Conservation (phyloP, 2,888 invertebrate species). For the Coenonympha glycerion region DNA sequence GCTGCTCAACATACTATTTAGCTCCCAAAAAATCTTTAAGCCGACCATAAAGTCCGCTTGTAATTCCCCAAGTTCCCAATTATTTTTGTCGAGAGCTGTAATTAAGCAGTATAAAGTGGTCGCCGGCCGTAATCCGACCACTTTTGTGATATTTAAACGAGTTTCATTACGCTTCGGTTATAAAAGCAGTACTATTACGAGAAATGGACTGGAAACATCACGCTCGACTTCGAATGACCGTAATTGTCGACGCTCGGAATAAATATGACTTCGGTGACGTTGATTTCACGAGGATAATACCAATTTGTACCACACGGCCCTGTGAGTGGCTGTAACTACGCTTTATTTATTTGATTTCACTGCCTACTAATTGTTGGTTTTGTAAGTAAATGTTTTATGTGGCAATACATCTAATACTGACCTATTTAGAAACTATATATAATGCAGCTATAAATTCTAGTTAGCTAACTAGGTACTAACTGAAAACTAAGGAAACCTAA, state of each 20-base stretch:
- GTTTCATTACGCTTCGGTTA: constrained; percentile 72
- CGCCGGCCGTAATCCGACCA: constrained; percentile 66
- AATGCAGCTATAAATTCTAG: no score
- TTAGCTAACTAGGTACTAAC: no score
- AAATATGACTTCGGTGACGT: constrained; percentile 36
- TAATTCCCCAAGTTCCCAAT: constrained; percentile 69
- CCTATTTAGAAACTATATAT: no score
- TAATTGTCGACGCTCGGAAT: constrained; percentile 52
- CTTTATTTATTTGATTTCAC: no score
- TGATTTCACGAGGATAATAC: constrained; percentile 31
- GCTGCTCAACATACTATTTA: constrained; percentile 15
- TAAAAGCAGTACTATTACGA: constrained; percentile 68
- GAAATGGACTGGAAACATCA: constrained; percentile 71
- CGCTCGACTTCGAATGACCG: constrained; percentile 63
- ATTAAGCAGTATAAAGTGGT: constrained; percentile 72
- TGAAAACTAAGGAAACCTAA: no score
- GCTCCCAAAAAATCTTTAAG: constrained; percentile 36
- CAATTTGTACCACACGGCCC: neutral
- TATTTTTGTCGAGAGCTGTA: constrained; percentile 70
- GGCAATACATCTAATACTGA: no score
- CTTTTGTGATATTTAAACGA: constrained; percentile 74
- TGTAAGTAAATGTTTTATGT: neutral
- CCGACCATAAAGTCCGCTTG: constrained; percentile 54
- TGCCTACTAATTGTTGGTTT: neutral
- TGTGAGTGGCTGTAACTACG: neutral